Evolutionary conservation across 2,797 vertebrate genomes (phyloP).

Genomic region (Pelochelys cantorii): DNA sequence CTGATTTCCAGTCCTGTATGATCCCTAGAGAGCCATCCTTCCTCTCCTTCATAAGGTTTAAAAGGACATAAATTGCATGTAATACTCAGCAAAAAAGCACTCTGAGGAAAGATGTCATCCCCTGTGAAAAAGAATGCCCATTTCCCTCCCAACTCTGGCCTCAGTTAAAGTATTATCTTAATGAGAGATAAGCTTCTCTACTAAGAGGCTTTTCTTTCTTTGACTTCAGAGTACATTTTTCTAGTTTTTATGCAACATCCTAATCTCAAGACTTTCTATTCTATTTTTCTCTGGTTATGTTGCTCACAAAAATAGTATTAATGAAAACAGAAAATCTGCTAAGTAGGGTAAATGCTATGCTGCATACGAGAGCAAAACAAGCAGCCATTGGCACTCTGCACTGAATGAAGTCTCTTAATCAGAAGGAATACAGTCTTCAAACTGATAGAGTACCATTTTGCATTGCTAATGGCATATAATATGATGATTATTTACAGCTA

Average conservation of each 20-base stretch:
- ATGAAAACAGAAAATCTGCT: conserved; percentile 62
- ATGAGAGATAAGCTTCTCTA: conserved; percentile 68
- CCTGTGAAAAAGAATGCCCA: conserved; percentile 24
- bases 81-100: conserved; percentile 42
- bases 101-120: conserved; percentile 42
- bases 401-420: conserved; percentile 70
- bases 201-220: conserved; percentile 71
- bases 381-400: conserved; percentile 52
- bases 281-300: conserved; percentile 48
- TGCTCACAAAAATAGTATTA: conserved; percentile 71
- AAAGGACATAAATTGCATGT: conserved; percentile 53
- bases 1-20: background rate
- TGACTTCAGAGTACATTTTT: conserved; percentile 63
- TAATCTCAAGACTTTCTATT: conserved; percentile 65
- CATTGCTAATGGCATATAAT: conserved; percentile 63
- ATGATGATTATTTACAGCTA: conserved; percentile 64
- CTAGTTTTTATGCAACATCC: conserved; percentile 66
- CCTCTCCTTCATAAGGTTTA: conserved; percentile 28
- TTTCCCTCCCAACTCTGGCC: conserved; percentile 59
- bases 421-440: conserved; percentile 72
- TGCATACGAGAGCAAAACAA: conserved; percentile 61
- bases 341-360: conserved; percentile 54
- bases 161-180: conserved; percentile 56
- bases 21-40: background rate
- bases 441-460: conserved; percentile 45